Base-by-base conservation (phyloP, 2,888 invertebrate species). In the Yponomeuta sedellus region DNA sequence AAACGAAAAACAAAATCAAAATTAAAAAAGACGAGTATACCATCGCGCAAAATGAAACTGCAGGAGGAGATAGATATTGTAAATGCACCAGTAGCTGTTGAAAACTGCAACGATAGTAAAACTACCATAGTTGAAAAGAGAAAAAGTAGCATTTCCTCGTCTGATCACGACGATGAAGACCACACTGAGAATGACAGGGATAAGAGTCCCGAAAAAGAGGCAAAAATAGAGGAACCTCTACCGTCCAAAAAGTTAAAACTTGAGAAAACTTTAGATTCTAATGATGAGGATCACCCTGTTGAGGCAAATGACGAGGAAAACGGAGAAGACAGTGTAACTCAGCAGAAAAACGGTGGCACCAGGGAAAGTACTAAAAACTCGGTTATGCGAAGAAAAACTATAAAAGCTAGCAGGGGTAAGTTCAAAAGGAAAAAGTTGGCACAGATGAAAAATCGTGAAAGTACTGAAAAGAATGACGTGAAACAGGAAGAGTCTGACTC, bases 111-210 rank as follows among this genome's bases (percentile, higher is more conserved):
- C 67, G 84, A 86, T 75, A 85, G 77, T 80, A 90, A 89, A 85
- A 78, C 83, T 74, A 82, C 80, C 82, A 86, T 88, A 75, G 83
- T 85, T 72, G 85, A 88, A 70, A 88, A 87, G 67, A 79, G 88
- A 69, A 88, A 90, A 75, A 90, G 87, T 68, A 88, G 89, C 78
- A 82, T 91, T 19, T 89, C 89, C 0, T 89, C 90, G 25, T 79
- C 81, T 61, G 89, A 88, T 61, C 83, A 85, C 64, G 85, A 85
- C n/a, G 83, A 85, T 10, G 70, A 71, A 6, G 76, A 78, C 22
- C 76, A 77, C 57, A 74, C 75, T 59, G 64, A 57, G 10, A 59
- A 40, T 44, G 66, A 64, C 8, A 57, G 66, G 22, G 28, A 64
- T 64, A 16, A 39, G 22, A 22, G 34, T 28, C 22, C 22, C 52